Base-by-base conservation (phyloP, 1,140 invertebrate genomes). In the Drosophila ohnishii region DNA sequence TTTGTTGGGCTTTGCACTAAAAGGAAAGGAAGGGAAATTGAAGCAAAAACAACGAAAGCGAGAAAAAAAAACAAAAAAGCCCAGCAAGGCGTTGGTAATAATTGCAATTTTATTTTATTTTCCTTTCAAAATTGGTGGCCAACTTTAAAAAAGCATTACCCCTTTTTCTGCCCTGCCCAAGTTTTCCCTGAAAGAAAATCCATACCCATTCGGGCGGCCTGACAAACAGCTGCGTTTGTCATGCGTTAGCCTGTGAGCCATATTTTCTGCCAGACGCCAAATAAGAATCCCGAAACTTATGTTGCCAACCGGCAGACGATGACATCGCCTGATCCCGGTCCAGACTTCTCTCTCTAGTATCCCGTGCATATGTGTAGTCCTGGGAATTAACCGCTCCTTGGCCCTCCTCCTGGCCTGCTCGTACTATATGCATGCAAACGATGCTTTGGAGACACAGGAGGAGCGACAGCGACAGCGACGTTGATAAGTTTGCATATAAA, bases 401-500 rank as follows among this genome's bases (percentile, higher is more conserved):
- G 70, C 63, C 59, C 57, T 55, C 37, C 69, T 34, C 67, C 47
- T 44, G 73, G 55, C 60, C 58, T 74, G 73, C 59, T 34, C 37
- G 74, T 62, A 28, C 22, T 25, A n/a, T 47, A 78, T 85, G 81
- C 77, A 85, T 80, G 74, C 81, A 66, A 85, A 85, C 82, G 82
- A 86, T 74, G 78, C 81, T 81, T 78, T 51, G 69, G 79, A 87
- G 83, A 87, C 79, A 73, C 78, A 32, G 50, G 11, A 4, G 35
- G 10, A 53, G 30, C 82, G 75, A 81, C 71, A 39, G 32, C 32
- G 50, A 53, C 51, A 55, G 34, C 83, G 75, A 82, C 79, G 83
- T 79, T 87, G 83, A 86, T 88, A 87, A 87, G 84, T 87, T 87
- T 88, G 84, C 84, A 87, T 87, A 87, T 87, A 87, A 88, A 87